These are phyloP conservation scores for Epistrophe grossulariae DNA, from an alignment of 2,888 invertebrate species.

Conservation along the genomic window DNA sequence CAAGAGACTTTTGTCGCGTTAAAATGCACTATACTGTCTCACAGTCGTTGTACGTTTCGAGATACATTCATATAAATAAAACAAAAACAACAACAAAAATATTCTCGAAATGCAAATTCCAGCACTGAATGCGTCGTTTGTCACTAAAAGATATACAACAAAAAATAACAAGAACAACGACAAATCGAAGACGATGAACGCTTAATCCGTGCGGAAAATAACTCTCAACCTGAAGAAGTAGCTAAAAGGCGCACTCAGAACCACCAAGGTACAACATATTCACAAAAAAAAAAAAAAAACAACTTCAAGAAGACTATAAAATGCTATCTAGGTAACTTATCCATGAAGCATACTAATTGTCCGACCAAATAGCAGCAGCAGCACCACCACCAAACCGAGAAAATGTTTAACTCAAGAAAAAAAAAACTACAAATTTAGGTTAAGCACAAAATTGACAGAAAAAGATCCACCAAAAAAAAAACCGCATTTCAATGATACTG, in stretches of 20 bases:
- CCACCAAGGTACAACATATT: constrained; percentile 9
- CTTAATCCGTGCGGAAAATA: constrained; percentile 70
- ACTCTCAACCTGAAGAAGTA: constrained; percentile 36
- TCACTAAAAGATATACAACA: constrained; percentile 46
- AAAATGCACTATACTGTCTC: constrained; percentile 63
- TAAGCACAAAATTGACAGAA: constrained; percentile 48
- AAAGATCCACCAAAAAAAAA: constrained; percentile 30
- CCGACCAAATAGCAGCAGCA: constrained; percentile 27
- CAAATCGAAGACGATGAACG: constrained; percentile 57
- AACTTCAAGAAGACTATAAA: constrained; percentile 71
- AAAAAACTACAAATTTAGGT: constrained; percentile 47
- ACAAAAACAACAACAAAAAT: neutral
- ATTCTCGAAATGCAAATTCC: constrained; percentile 70
- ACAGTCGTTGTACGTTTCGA: constrained; percentile 18
- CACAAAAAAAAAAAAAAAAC: constrained; percentile 26
- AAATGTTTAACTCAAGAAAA: constrained; percentile 38
- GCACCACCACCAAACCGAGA: constrained; percentile 13
- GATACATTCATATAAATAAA: constrained; percentile 32
- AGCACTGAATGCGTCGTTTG: constrained; percentile 54
- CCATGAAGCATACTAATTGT: constrained; percentile 73
- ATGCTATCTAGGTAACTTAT: constrained; percentile 75
- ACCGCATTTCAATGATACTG: constrained; percentile 45
- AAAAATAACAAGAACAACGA: constrained; percentile 28
- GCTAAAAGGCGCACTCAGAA: constrained; percentile 32
- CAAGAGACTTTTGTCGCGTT: constrained; percentile 21